Evolutionary conservation across 92 coral and sea anemone species (phyloP).

Genomic region (Bergia sp.): DNA sequence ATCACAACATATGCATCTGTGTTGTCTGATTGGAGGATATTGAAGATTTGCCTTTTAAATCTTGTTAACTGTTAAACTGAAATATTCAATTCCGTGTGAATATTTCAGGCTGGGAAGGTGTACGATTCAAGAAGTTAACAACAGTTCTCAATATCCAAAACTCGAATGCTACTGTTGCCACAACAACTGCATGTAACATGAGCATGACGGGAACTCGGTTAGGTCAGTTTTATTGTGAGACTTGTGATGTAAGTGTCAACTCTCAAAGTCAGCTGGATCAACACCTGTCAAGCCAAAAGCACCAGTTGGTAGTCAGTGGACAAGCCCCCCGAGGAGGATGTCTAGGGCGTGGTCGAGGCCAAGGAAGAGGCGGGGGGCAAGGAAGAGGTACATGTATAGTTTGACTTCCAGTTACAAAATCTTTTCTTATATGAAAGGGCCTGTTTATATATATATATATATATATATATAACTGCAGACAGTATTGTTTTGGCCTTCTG

Average conservation of each 20-base stretch:
- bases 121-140: constrained; percentile 71
- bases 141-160: constrained; percentile 56
- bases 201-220: constrained; percentile 70
- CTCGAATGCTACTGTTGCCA: constrained; percentile 26
- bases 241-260: constrained; percentile 69
- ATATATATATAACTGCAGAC: no score
- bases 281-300: constrained; percentile 78
- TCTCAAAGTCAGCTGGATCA: constrained; percentile 79
- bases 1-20: not conserved
- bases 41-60: not conserved
- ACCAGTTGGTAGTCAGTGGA: constrained; percentile 39
- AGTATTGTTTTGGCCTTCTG: no score
- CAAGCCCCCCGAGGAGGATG: not conserved
- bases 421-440: not conserved
- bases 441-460: no score
- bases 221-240: constrained; percentile 71
- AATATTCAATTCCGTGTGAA: not conserved
- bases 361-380: not conserved
- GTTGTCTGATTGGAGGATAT: not conserved
- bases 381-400: constrained; percentile 4
- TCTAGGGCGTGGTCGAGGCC: constrained; percentile 18
- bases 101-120: constrained; percentile 68
- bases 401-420: no score
- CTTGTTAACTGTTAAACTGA: not conserved
- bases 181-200: not conserved